Evolutionary conservation across 2,797 vertebrate genomes (phyloP).

Genomic region (Eidolon dupreanum): DNA sequence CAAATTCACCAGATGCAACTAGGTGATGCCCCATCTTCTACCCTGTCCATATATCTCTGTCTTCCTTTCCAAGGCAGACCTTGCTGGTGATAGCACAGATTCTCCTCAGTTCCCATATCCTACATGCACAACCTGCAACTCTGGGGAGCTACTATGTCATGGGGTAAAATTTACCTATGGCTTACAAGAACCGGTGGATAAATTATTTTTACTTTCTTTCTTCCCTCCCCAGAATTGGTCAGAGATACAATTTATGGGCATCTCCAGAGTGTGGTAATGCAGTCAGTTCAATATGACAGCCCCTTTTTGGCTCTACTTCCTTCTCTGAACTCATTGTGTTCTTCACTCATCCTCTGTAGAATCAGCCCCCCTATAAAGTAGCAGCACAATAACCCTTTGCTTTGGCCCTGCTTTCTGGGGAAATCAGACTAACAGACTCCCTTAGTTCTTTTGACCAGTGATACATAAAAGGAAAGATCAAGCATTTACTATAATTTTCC

Average conservation of each 20-base stretch:
- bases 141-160: background rate
- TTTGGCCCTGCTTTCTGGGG: background rate
- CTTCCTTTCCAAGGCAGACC: background rate
- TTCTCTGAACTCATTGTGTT: background rate
- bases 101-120: background rate
- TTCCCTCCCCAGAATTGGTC: background rate
- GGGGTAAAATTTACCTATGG: background rate
- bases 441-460: background rate
- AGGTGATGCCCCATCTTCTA: background rate
- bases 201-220: background rate
- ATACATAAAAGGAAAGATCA: background rate
- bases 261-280: background rate
- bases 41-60: background rate
- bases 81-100: background rate
- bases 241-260: background rate
- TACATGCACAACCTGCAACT: background rate
- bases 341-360: background rate
- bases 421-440: background rate
- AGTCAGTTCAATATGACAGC: background rate
- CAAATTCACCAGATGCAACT: background rate
- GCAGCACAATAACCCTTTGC: background rate
- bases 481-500: background rate
- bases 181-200: background rate
- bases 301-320: background rate
- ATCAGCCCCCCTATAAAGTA: background rate